Evolutionary conservation across 2,888 invertebrate species (phyloP).

Genomic region (Pardosa pseudoannulata): DNA sequence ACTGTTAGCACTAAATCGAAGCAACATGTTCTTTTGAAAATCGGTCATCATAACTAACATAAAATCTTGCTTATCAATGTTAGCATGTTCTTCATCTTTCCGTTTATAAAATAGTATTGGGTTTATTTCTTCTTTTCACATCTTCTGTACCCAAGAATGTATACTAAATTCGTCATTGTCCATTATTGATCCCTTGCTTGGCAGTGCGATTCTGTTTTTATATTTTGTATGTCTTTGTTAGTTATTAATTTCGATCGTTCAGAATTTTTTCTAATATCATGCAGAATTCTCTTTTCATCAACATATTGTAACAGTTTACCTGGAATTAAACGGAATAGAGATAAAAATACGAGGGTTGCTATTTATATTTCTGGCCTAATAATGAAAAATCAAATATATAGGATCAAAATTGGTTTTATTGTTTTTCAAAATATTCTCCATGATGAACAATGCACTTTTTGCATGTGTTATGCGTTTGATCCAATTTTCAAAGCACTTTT

Average conservation of each 20-base stretch:
- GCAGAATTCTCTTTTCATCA: background rate
- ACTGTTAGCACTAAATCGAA: background rate
- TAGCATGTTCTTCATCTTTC: background rate
- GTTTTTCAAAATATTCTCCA: too few species aligned
- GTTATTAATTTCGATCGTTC: background rate
- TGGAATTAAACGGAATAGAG: background rate
- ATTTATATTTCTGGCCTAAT: too few species aligned
- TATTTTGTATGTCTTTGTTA: background rate
- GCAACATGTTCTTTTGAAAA: slow-evolving; percentile 15
- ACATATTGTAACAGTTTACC: slow-evolving; percentile 12
- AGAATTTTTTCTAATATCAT: background rate
- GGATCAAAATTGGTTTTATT: too few species aligned
- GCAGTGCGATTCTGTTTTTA: background rate
- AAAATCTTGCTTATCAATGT: slow-evolving; percentile 1
- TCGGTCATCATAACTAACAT: slow-evolving; percentile 19
- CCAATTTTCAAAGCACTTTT: too few species aligned
- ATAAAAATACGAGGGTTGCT: too few species aligned
- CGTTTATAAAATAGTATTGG: slow-evolving; percentile 12
- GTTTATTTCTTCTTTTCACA: background rate
- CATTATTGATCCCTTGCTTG: background rate
- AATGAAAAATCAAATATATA: too few species aligned
- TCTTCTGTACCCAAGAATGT: background rate
- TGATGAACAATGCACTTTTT: too few species aligned
- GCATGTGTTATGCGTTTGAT: too few species aligned
- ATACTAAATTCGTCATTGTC: slow-evolving; percentile 11